These are phyloP conservation scores for Lasioglossum leucozonium DNA, from an alignment of 2,888 invertebrate genomes.

Conservation along the genomic window DNA sequence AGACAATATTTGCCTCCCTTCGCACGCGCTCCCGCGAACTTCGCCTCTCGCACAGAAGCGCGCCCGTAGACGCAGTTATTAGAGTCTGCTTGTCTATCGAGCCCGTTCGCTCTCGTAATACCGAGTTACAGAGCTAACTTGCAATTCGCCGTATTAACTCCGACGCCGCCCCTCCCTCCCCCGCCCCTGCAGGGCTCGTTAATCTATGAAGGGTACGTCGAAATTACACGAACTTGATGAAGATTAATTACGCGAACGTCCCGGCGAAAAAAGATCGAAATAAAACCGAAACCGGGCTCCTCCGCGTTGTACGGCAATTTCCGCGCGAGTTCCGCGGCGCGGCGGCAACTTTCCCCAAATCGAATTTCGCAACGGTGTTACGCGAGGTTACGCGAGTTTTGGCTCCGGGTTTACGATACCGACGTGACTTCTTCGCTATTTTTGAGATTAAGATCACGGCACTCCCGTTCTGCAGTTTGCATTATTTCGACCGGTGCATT, in stretches of 20 bases:
- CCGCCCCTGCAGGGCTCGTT: slow-evolving; percentile 12
- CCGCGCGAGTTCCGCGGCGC: background rate
- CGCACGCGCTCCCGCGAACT: slow-evolving; percentile 15
- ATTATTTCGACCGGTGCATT: background rate
- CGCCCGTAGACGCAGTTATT: slow-evolving; percentile 56
- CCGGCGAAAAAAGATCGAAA: background rate
- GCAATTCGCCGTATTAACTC: slow-evolving; percentile 13
- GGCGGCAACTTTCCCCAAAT: background rate
- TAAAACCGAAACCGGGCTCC: background rate
- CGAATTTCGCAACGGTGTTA: background rate
- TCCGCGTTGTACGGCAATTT: background rate
- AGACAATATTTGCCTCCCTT: slow-evolving; percentile 52
- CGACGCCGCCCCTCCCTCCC: background rate
- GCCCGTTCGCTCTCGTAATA: slow-evolving; percentile 9
- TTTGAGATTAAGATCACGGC: background rate
- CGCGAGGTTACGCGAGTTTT: background rate
- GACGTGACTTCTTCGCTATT: slow-evolving; percentile 4
- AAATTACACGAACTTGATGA: slow-evolving; percentile 23
- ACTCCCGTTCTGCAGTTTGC: background rate
- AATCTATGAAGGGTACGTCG: slow-evolving; percentile 31
- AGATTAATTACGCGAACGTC: slow-evolving; percentile 33
- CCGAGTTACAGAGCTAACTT: background rate
- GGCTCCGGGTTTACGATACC: background rate
- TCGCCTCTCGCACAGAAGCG: background rate
- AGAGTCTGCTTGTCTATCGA: slow-evolving; percentile 41